A percentile compares a stretch with the other conserved stretches of the same genome.
Conservation (phyloP, 1,140 invertebrate species). For the Palaemon carinicauda region DNA sequence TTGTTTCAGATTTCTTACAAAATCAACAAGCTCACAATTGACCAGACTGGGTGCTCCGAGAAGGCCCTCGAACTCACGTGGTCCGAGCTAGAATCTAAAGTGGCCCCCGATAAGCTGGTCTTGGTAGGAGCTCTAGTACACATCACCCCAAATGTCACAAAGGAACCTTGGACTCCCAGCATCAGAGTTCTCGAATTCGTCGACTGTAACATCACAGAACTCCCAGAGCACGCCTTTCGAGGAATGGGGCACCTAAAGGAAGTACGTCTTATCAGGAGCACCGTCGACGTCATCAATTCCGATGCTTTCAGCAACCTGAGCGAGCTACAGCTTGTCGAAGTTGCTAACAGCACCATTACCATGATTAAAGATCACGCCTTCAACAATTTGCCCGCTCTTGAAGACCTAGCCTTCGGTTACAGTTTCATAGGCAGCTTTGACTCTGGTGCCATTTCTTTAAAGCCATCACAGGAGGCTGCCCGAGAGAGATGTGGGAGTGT, state of each 20-base stretch:
- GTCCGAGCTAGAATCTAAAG: constrained; percentile 30
- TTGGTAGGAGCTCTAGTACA: constrained; percentile 29
- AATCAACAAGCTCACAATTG: constrained; percentile 40
- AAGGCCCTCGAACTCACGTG: constrained; percentile 38
- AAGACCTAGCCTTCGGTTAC: constrained; percentile 29
- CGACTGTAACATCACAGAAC: constrained; percentile 10
- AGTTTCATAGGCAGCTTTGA: constrained; percentile 1
- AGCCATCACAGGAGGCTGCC: not conserved
- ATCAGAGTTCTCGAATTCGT: constrained; percentile 31
- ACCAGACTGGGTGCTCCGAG: constrained; percentile 21
- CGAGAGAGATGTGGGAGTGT: not conserved
- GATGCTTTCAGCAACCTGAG: constrained; percentile 18
- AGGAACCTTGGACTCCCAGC: constrained; percentile 11
- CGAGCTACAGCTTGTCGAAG: constrained; percentile 25
- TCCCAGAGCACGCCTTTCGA: constrained; percentile 32
- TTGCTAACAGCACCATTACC: constrained; percentile 30
- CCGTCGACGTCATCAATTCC: constrained; percentile 1
- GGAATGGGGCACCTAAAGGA: constrained; percentile 32
- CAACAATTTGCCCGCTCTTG: not conserved
- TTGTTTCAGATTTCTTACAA: not conserved
- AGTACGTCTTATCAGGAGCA: constrained; percentile 21
- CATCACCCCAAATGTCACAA: not conserved
- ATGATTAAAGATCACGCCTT: constrained; percentile 23
- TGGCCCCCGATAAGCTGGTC: constrained; percentile 16
- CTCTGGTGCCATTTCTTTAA: constrained; percentile 3